Percentiles rank a stretch among this genome's conserved stretches.
These are phyloP conservation scores for Apteryx mantelli DNA, from an alignment of 2,113 vertebrate genomes.

Conservation along the genomic window DNA sequence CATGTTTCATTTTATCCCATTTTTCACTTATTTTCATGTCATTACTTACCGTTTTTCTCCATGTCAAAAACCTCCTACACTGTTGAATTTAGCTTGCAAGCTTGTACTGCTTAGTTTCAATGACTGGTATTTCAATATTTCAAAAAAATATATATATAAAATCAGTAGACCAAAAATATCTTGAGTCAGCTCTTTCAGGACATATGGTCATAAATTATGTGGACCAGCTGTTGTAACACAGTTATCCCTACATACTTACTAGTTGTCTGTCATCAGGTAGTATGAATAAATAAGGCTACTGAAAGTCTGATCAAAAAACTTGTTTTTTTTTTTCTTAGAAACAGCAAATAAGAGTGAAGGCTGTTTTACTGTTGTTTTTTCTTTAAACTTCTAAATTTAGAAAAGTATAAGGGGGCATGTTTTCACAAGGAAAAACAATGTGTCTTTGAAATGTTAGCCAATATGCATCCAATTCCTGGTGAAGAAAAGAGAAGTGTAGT, in stretches of 20 bases:
- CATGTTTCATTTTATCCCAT: background rate
- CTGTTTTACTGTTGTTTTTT: background rate
- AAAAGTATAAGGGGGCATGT: background rate
- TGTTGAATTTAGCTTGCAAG: background rate
- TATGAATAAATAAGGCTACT: background rate
- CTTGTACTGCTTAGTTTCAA: background rate
- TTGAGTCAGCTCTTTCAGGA: background rate
- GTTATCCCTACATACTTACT: background rate
- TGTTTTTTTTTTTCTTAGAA: background rate
- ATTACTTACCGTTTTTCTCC: background rate
- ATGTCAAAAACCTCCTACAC: background rate
- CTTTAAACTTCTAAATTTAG: background rate
- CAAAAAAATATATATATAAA: background rate
- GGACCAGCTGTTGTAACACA: background rate
- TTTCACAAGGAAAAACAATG: background rate
- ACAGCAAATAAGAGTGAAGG: background rate
- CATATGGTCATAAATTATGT: background rate
- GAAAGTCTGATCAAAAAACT: background rate
- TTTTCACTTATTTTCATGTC: background rate
- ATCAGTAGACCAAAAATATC: background rate
- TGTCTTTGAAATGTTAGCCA: background rate
- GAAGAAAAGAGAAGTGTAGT: background rate
- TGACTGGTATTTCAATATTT: background rate
- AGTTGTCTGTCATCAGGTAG: background rate
- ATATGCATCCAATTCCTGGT: background rate